Percentiles rank a stretch among this genome's conserved stretches.
Evolutionary conservation across 1,140 invertebrate species (phyloP).

Genomic region (Formica selysi): DNA sequence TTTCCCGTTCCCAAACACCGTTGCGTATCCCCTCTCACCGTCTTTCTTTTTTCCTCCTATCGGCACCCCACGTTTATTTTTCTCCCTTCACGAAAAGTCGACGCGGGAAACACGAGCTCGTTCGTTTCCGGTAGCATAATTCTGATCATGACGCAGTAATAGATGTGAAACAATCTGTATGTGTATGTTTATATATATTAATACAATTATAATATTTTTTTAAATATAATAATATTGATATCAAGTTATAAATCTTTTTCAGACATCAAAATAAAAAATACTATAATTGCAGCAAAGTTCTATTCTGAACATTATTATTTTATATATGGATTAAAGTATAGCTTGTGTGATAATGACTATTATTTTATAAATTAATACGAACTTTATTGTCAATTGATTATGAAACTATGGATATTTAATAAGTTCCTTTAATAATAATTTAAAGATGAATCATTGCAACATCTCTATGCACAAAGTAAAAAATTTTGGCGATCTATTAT

Average conservation of each 20-base stretch:
- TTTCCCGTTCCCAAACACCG: slow-evolving; percentile 17
- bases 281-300: not conserved
- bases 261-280: not conserved
- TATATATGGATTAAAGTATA: too few species aligned
- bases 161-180: not conserved
- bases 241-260: not conserved
- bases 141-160: slow-evolving; percentile 18
- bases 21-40: not conserved
- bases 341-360: too few species aligned
- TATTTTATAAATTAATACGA: not conserved
- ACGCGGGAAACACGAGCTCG: slow-evolving; percentile 57
- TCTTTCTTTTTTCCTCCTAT: slow-evolving; percentile 29
- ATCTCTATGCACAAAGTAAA: not conserved
- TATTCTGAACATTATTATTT: too few species aligned
- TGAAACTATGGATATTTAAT: not conserved
- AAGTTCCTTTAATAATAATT: not conserved
- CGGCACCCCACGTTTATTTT: slow-evolving; percentile 52
- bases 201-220: not conserved
- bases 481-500: not conserved
- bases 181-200: not conserved
- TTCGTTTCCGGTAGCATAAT: slow-evolving; percentile 60
- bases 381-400: not conserved
- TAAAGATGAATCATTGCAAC: not conserved
- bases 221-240: not conserved
- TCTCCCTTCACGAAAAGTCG: slow-evolving; percentile 58